These are phyloP conservation scores for Metopolophium dirhodum DNA, from an alignment of 1,140 invertebrate genomes.

Conservation along the genomic window DNA sequence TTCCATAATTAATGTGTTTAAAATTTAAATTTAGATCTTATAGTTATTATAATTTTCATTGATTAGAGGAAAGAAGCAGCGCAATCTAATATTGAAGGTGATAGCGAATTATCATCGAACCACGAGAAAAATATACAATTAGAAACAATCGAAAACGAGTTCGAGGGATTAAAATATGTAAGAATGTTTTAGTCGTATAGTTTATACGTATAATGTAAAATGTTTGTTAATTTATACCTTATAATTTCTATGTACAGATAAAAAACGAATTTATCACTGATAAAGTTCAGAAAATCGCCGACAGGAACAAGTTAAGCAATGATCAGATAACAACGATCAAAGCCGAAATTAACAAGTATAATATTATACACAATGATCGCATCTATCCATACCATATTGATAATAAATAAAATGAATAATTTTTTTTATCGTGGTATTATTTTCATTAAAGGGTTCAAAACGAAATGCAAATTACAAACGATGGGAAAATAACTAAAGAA, in stretches of 20 bases:
- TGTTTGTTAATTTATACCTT: neutral
- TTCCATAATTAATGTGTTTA: no score
- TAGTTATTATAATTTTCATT: no score
- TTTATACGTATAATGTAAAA: no score
- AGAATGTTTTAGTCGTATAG: neutral
- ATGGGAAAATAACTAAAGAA: neutral
- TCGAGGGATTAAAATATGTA: neutral
- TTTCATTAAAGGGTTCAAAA: neutral
- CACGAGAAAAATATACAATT: neutral
- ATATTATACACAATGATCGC: no score
- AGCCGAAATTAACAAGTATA: neutral
- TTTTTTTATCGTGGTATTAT: neutral
- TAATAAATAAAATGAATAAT: neutral
- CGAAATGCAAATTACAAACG: neutral
- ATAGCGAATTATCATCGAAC: neutral
- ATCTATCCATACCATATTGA: neutral
- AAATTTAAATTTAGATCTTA: no score
- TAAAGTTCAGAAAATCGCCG: neutral
- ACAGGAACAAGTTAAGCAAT: neutral
- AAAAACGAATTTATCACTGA: neutral
- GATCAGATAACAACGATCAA: neutral
- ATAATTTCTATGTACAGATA: neutral
- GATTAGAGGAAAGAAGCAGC: no score
- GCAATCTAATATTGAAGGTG: no score
- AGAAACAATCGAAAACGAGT: neutral